Conservation (phyloP, 2,113 vertebrate genomes). For the Labeo rohita region DNA sequence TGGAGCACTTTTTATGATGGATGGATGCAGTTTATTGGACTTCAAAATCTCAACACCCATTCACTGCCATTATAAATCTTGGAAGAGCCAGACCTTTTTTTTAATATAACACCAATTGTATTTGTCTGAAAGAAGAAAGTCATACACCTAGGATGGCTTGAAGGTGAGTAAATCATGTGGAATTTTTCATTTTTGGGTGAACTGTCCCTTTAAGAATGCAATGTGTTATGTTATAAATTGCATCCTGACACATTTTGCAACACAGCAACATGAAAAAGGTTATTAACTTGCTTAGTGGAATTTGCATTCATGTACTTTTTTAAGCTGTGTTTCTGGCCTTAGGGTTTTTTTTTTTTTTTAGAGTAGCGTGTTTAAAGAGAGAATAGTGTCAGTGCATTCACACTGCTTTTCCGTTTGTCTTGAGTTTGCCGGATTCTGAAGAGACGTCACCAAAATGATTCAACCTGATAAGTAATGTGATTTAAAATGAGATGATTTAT, state of each 20-base stretch:
- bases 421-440: background rate
- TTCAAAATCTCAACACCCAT: no score
- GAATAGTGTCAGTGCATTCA: background rate
- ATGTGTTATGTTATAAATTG: background rate
- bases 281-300: background rate
- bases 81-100: no score
- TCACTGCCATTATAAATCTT: no score
- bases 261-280: background rate
- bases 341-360: background rate
- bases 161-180: no score
- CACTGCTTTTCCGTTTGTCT: background rate
- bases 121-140: no score
- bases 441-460: background rate
- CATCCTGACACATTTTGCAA: background rate
- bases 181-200: no score
- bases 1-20: no score
- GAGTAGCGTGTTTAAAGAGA: slow-evolving; percentile 9
- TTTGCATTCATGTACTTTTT: background rate
- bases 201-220: background rate
- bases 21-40: no score
- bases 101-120: no score
- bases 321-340: slow-evolving; percentile 6
- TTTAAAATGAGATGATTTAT: slow-evolving; percentile 21
- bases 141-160: no score
- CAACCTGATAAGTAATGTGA: background rate